Evolutionary conservation across 2,113 vertebrate genomes (phyloP), one percentile per base, ranked within the genome.

Genomic region (Ictidomys tridecemlineatus): DNA sequence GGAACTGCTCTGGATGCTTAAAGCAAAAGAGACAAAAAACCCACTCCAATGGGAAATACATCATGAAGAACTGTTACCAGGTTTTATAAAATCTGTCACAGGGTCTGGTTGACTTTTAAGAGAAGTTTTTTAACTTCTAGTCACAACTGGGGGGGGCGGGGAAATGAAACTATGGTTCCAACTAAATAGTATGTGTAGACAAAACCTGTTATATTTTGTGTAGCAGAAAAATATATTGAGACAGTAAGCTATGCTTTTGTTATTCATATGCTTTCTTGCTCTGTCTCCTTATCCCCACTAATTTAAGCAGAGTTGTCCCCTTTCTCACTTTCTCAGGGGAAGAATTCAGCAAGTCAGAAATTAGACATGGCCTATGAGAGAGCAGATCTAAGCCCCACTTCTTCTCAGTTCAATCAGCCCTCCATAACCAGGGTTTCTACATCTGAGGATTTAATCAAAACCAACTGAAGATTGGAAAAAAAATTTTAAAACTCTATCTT

Each of bases 1-100:
- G 32, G 91, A 97, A 92, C 42, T 82, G 5, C 67, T 80, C 65
- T 69, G 37, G 22, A 78, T 67, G 45, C 53, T 84, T 61, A 53
- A 97, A 26, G 45, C 45, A 91, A 87, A 95, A 70, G 18, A 89
- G 34, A 53, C 56, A 48, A 32, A 79, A 70, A 79, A 12, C 48
- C 48, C 13, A 51, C 48, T 58, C 63, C 77, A 37, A 28, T 58
- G 26, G 56, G 58, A 1, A 17, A 87, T 39, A 80, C 13, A 58
- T 63, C 84, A 96, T 78, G 58, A 76, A 74, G n/a, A 89, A 69
- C 22, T 77, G 17, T 76, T 56, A 22, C 26, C 77, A 91, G 45
- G 16, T 85, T 95, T 79, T 92, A 63, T 80, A 94, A 79, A 72
- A 63, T 85, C 63, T 93, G 72, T 91, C 82, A 24, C 26, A 72